Percentiles rank a stretch among this genome's conserved stretches.
These are phyloP conservation scores for Sebastes jordani DNA, from an alignment of 2,797 vertebrate genomes.

Conservation along the genomic window DNA sequence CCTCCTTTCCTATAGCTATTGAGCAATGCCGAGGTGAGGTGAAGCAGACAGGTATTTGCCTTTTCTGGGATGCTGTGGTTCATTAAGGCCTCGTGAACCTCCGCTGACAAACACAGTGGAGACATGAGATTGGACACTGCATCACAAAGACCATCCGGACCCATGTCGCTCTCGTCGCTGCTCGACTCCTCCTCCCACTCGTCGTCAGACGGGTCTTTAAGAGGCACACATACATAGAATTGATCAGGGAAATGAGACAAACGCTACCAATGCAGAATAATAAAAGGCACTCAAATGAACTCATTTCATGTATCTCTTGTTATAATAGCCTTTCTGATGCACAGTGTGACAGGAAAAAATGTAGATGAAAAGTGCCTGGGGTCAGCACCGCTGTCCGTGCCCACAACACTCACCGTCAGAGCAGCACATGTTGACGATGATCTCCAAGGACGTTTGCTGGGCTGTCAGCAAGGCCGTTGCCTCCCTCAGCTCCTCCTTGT, in stretches of 20 bases:
- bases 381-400: conserved; percentile 56
- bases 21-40: neutral
- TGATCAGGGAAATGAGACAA: neutral
- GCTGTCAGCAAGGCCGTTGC: conserved; percentile 89
- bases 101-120: conserved; percentile 93
- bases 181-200: conserved; percentile 97
- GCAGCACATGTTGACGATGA: conserved; percentile 99
- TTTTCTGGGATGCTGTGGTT: conserved; percentile 91
- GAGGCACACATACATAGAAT: neutral
- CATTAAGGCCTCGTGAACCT: conserved; percentile 88
- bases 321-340: conserved; percentile 12
- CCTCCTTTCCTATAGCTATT: too few relatives aligned
- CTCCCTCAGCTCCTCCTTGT: conserved; percentile 89
- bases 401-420: conserved; percentile 88
- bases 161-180: conserved; percentile 92
- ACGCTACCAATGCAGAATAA: neutral
- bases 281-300: neutral
- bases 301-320: neutral
- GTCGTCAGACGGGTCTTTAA: conserved; percentile 90
- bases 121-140: conserved; percentile 83
- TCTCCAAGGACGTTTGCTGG: conserved; percentile 96
- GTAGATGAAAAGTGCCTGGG: conserved; percentile 43
- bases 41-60: conserved; percentile 71
- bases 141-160: conserved; percentile 85
- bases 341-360: conserved; percentile 55